These are phyloP conservation scores for Fregata magnificens DNA, from an alignment of 2,113 vertebrate species.

Conservation along the genomic window DNA sequence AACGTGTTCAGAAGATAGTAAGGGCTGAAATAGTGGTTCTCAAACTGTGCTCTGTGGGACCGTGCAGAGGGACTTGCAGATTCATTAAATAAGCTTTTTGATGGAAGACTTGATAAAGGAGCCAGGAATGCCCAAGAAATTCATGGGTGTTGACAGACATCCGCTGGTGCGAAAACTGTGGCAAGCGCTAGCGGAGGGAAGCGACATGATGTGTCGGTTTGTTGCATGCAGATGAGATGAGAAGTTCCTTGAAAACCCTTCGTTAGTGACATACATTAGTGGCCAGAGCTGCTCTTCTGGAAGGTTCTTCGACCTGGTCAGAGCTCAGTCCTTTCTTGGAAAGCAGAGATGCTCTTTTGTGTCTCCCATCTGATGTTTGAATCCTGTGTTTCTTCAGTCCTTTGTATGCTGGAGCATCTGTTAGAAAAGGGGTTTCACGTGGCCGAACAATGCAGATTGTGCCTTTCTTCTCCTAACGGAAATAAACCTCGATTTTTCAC, in stretches of 20 bases:
- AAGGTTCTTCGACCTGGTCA: not conserved
- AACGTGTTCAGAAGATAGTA: accelerated
- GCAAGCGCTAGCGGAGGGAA: not conserved
- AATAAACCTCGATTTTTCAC: not conserved
- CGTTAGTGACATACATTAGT: not conserved
- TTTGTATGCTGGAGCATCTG: not conserved
- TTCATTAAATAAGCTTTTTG: not conserved
- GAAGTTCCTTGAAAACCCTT: not conserved
- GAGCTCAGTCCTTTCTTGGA: not conserved
- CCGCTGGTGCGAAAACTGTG: not conserved
- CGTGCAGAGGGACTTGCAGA: not conserved
- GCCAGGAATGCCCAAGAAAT: not conserved
- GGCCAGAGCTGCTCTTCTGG: not conserved
- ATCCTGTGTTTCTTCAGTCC: not conserved
- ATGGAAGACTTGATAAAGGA: not conserved
- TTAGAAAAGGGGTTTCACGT: not conserved
- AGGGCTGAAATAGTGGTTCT: not conserved
- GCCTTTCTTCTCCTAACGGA: not conserved
- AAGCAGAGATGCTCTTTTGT: constrained; percentile 1
- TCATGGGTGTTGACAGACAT: not conserved
- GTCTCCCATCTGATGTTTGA: not conserved
- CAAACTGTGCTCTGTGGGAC: not conserved
- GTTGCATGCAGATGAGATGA: not conserved
- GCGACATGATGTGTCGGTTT: not conserved
- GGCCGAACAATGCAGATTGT: not conserved